Conservation (phyloP, 2,797 vertebrate species). For the Sebastes minor region DNA sequence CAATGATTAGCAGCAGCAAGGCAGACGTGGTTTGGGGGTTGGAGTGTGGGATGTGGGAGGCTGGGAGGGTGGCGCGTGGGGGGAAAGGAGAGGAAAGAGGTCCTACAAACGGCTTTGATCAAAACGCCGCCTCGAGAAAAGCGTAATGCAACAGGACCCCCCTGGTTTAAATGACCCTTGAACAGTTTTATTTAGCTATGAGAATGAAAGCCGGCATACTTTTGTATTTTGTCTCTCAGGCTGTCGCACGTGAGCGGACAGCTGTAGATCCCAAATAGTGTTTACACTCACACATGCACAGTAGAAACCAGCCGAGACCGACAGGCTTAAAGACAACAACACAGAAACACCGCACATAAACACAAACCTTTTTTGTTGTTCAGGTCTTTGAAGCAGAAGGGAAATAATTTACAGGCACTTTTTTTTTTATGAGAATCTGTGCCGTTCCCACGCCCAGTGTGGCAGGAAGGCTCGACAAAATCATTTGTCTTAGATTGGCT, state of each 20-base stretch:
- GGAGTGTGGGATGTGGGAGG: constrained; percentile 44
- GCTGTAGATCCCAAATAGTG: constrained; percentile 38
- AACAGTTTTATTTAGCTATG: constrained; percentile 65
- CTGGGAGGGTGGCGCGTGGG: constrained; percentile 25
- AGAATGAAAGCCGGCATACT: constrained; percentile 60
- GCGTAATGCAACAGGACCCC: constrained; percentile 53
- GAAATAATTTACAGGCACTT: constrained; percentile 76
- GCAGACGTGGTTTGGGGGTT: constrained; percentile 65
- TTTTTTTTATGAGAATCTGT: constrained; percentile 70
- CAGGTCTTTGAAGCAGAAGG: constrained; percentile 74
- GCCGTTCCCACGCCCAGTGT: constrained; percentile 82
- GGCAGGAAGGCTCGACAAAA: constrained; percentile 74
- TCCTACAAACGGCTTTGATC: constrained; percentile 72
- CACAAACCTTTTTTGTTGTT: constrained; percentile 71
- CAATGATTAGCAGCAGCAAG: constrained; percentile 80
- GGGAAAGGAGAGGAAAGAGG: constrained; percentile 51
- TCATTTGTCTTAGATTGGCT: constrained; percentile 81
- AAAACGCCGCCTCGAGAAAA: constrained; percentile 64
- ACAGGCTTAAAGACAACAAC: constrained; percentile 55
- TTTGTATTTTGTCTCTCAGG: constrained; percentile 35
- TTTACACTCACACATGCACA: constrained; percentile 50
- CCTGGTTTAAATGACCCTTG: constrained; percentile 64
- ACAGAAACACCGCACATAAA: constrained; percentile 66
- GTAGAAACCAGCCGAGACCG: constrained; percentile 52
- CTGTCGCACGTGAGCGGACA: constrained; percentile 33